Evolutionary conservation across 2,797 vertebrate species (phyloP).

Genomic region (Euphonia xanthogaster): DNA sequence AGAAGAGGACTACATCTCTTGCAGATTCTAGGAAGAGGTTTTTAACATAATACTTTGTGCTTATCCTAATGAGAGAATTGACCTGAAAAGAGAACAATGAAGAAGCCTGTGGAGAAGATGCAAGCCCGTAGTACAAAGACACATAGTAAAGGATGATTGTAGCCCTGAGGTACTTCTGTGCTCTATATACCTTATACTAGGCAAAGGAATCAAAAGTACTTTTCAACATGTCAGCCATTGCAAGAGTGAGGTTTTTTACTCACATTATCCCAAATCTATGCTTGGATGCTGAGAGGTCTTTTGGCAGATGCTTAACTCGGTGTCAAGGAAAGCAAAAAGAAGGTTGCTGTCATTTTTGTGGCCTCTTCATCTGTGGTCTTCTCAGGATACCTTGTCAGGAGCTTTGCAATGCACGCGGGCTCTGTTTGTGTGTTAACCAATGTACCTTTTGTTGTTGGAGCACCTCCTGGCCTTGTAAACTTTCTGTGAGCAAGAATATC

Average conservation of each 20-base stretch:
- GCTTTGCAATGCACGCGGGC: rapidly evolving
- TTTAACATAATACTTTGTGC: not conserved
- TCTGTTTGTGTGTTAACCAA: rapidly evolving
- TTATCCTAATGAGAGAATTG: not conserved
- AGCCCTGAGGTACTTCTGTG: not conserved
- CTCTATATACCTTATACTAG: not conserved
- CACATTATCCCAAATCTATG: not conserved
- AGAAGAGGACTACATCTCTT: not conserved
- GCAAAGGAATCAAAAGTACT: not conserved
- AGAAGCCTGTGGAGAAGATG: not conserved
- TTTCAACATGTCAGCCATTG: not conserved
- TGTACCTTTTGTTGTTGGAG: not conserved
- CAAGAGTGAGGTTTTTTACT: not conserved
- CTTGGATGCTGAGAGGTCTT: not conserved
- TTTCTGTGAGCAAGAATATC: not conserved
- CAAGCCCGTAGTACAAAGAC: rapidly evolving
- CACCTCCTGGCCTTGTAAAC: not conserved
- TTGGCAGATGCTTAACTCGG: not conserved
- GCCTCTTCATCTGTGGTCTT: not conserved
- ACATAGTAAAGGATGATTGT: not conserved
- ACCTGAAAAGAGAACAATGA: not conserved
- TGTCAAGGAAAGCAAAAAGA: not conserved
- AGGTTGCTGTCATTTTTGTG: not conserved
- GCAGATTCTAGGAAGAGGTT: not conserved
- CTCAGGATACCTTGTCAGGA: not conserved